These are phyloP conservation scores for mouse (Mus musculus) DNA, from an alignment of 2,113 vertebrate species.

Conservation along the genomic window GRCm39 chr11:86055501-86056000, in stretches of 20 bases:
- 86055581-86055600: constrained; percentile 51
- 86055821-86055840: neutral
- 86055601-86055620: constrained; percentile 44
- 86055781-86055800: neutral
- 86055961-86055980: neutral
- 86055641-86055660: neutral
- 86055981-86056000: neutral
- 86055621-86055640: neutral
- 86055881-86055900: neutral
- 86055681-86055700: neutral
- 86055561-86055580: constrained; percentile 23
- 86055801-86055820: constrained; percentile 32
- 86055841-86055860: neutral
- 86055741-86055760: neutral
- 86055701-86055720: neutral
- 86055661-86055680: too few relatives aligned
- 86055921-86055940: neutral
- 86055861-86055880: neutral
- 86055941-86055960: neutral
- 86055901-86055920: neutral
- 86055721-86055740: neutral
- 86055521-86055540: neutral
- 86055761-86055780: neutral
- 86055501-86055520: neutral
- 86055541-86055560: neutral